Conservation (phyloP, 1,140 invertebrate genomes). For the Lepidostoma basale region DNA sequence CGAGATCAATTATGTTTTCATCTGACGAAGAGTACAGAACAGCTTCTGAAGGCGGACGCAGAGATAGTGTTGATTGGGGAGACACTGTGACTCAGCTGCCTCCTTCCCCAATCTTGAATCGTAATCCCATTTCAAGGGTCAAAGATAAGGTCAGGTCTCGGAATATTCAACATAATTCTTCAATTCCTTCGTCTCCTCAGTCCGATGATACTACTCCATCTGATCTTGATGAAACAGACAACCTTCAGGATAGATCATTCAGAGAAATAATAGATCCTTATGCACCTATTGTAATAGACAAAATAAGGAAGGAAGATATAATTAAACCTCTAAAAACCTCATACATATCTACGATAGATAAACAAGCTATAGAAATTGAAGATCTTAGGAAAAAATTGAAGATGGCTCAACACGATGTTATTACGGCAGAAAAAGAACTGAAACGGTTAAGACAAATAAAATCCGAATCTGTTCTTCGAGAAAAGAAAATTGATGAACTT, state of each 20-base stretch:
- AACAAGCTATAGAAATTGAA: constrained; percentile 71
- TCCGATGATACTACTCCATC: constrained; percentile 55
- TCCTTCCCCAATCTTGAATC: constrained; percentile 74
- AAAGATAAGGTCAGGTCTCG: constrained; percentile 75
- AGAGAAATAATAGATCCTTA: constrained; percentile 49
- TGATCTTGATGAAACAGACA: constrained; percentile 58
- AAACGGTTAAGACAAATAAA: constrained; percentile 72
- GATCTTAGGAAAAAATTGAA: constrained; percentile 65
- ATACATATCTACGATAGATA: constrained; percentile 65
- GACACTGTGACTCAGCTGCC: constrained; percentile 66
- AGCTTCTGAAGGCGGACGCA: constrained; percentile 75
- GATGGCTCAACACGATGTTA: constrained; percentile 54
- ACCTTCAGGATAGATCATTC: constrained; percentile 52
- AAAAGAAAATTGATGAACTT: constrained; percentile 76
- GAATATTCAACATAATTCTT: constrained; percentile 59
- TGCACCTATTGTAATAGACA: constrained; percentile 46
- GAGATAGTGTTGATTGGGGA: constrained; percentile 71
- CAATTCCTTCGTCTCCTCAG: constrained; percentile 66
- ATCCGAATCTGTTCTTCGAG: constrained; percentile 65
- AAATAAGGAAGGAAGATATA: constrained; percentile 58
- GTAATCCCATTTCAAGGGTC: constrained; percentile 75
- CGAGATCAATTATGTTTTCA: constrained; percentile 73
- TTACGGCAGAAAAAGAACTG: constrained; percentile 69
- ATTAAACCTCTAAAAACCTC: constrained; percentile 58
- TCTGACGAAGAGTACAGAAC: constrained; percentile 86